Conservation (phyloP, 2,888 invertebrate species). For the Cantharis nigra region DNA sequence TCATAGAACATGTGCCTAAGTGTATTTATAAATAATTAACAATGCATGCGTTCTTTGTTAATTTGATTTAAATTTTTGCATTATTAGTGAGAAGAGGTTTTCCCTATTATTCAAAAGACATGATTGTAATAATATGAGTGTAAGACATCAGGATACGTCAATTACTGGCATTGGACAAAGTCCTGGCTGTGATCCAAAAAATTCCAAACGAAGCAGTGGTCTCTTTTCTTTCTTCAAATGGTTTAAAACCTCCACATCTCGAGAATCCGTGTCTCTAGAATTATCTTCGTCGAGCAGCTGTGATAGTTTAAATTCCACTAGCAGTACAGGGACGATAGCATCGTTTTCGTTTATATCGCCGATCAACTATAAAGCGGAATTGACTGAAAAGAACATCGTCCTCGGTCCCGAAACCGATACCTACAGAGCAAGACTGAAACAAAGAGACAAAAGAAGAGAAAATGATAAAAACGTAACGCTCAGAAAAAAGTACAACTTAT, state of each 20-base stretch:
- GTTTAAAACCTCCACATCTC: constrained; percentile 64
- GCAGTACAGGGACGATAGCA: constrained; percentile 73
- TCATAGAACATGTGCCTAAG: constrained; percentile 11
- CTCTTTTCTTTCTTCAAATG: constrained; percentile 72
- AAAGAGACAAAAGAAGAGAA: constrained; percentile 63
- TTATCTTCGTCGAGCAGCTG: constrained; percentile 57
- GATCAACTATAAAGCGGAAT: constrained; percentile 56
- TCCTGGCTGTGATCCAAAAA: constrained; percentile 54
- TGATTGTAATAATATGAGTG: constrained; percentile 44
- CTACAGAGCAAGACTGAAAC: constrained; percentile 64
- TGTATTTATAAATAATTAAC: constrained; percentile 1
- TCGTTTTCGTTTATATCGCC: constrained; percentile 73
- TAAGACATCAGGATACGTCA: constrained; percentile 41
- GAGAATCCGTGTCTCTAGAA: constrained; percentile 49
- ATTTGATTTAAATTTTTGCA: neutral
- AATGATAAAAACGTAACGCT: constrained; percentile 66
- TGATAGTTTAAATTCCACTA: constrained; percentile 69
- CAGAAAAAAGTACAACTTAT: constrained; percentile 68
- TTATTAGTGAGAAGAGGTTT: constrained; percentile 27
- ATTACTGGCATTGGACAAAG: constrained; percentile 48
- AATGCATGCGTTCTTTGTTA: constrained; percentile 9
- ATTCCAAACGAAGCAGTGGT: constrained; percentile 55
- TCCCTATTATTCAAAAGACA: constrained; percentile 32
- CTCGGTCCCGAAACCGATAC: constrained; percentile 67
- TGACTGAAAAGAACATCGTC: constrained; percentile 56